These are phyloP conservation scores for Neodon shergylaensis DNA, from an alignment of 2,113 vertebrate species.

Conservation along the genomic window DNA sequence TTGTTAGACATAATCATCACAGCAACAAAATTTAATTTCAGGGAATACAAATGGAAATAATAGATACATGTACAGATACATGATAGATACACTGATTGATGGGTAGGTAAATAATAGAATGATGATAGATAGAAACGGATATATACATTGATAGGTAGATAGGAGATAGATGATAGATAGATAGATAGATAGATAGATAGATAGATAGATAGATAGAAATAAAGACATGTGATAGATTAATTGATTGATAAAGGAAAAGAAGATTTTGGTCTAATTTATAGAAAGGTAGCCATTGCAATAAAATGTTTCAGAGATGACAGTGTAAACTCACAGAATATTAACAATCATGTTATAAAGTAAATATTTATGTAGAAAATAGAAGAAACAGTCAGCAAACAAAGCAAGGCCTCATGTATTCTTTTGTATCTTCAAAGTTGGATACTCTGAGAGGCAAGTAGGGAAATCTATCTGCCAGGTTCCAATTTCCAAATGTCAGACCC, in stretches of 20 bases:
- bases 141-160: background rate
- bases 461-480: background rate
- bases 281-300: background rate
- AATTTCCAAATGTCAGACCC: background rate
- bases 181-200: background rate
- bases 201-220: background rate
- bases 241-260: background rate
- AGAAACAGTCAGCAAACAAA: background rate
- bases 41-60: background rate
- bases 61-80: background rate
- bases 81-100: background rate
- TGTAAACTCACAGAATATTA: background rate
- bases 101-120: background rate
- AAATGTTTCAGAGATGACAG: background rate
- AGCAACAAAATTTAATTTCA: slow-evolving; percentile 37
- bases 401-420: background rate
- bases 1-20: background rate
- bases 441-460: background rate
- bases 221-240: background rate
- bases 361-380: background rate
- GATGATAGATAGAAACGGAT: background rate
- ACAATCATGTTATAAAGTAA: background rate
- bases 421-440: background rate
- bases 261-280: background rate
- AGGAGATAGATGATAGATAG: background rate